A percentile compares a stretch with the other conserved stretches of the same genome.
phyloP scores from a whole-genome alignment of 1,140 invertebrate species.

The Atta colombica region DNA sequence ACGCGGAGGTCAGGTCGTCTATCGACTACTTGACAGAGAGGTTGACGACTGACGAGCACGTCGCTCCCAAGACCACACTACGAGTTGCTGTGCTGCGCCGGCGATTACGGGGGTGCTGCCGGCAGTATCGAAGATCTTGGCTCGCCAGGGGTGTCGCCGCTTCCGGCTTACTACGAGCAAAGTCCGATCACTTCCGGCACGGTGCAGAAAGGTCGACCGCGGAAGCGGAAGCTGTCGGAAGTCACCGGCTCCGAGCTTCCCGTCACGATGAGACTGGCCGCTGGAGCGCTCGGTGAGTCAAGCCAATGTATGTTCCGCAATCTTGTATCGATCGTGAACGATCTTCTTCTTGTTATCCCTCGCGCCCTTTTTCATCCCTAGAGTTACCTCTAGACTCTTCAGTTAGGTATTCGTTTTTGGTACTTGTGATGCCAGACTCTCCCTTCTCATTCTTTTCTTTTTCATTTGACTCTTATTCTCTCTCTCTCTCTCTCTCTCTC shows the following conservation, averaged over 20 bases:
- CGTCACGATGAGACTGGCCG: constrained; percentile 91
- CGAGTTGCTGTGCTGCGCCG: constrained; percentile 88
- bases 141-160: constrained; percentile 87
- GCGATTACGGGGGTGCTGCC: constrained; percentile 88
- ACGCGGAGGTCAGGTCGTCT: constrained; percentile 72
- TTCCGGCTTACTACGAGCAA: constrained; percentile 88
- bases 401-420: not conserved
- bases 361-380: not conserved
- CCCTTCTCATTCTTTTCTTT: not conserved
- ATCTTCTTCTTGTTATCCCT: constrained; percentile 23
- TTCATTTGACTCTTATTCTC: not conserved
- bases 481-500: not conserved
- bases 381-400: not conserved
- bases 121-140: constrained; percentile 88
- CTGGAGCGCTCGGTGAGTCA: constrained; percentile 89
- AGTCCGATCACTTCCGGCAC: constrained; percentile 85
- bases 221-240: constrained; percentile 91
- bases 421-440: not conserved
- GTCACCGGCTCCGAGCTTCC: constrained; percentile 88
- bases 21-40: constrained; percentile 78
- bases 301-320: constrained; percentile 29
- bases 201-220: constrained; percentile 93
- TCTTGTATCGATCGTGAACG: constrained; percentile 30
- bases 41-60: constrained; percentile 78
- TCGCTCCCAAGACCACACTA: constrained; percentile 88